Evolutionary conservation across 2,888 invertebrate species (phyloP), one percentile per base, ranked within the genome.

Genomic region (Heterodera filipjevi): DNA sequence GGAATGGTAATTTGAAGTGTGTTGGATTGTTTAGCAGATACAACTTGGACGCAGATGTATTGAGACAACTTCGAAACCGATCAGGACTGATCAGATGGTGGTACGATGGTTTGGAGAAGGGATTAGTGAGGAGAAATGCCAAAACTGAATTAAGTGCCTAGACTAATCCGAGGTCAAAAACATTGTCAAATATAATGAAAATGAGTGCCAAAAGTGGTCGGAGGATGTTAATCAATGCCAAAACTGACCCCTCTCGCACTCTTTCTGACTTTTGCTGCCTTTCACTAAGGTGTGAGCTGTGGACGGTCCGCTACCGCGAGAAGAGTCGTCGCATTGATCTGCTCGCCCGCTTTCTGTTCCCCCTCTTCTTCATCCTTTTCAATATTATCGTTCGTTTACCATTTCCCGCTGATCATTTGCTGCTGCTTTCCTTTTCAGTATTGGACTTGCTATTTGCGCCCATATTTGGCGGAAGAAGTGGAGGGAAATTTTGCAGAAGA

Each of bases 291-390:
- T 30, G 30, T 33, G 71, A 74, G 19, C 32, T 85, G 71, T 84
- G 83, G 83, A 72, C 77, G 27, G 81, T 83, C 14, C 80, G 81
- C 64, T 84, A 87, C 74, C 77, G 81, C 14, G 85, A 86, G 71
- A 81, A 86, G 71, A 82, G 84, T 12, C 73, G 83, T 75, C 79
- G 84, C 33, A 86, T 86, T 53, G 86, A 86, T 71, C 71, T 86
- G 75, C 80, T 87, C 33, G 83, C 85, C 14, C 80, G 86, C n/a
- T 81, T 86, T 33, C 71, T 85, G 70, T 86, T 86, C 78, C 86
- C 86, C 12, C 72, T 83, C 14, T 82, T 82, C 74, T 86, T 87
- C 81, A 78, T 86, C 30, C 76, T 87, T 32, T 86, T 86, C 80
- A 86, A 86, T 74, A 72, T 87, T 75, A 85, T 83, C 71, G 86